Percentiles rank a stretch among this genome's conserved stretches.
Evolutionary conservation across 2,888 invertebrate genomes (phyloP).

Genomic region (Apamea crenata): DNA sequence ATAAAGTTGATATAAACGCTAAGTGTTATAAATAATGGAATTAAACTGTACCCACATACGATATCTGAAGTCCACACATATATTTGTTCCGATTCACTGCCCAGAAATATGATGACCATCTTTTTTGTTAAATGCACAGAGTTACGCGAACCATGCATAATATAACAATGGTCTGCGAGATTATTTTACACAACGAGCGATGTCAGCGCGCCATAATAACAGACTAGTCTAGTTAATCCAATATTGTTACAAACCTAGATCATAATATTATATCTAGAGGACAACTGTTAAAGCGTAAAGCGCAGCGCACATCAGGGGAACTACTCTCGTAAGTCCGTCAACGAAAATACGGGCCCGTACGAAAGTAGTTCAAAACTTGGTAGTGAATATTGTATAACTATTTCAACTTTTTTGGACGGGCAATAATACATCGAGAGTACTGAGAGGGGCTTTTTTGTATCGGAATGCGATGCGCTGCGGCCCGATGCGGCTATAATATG

Average conservation of each 20-base stretch:
- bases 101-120: neutral
- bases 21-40: neutral
- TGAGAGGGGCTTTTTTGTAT: neutral
- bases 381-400: neutral
- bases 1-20: neutral
- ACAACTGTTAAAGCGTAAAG: neutral
- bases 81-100: neutral
- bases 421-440: too few species aligned
- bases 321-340: neutral
- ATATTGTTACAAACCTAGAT: neutral
- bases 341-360: neutral
- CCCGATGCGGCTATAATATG: neutral
- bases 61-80: neutral
- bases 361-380: neutral
- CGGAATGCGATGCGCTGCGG: too few species aligned
- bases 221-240: conserved; percentile 1
- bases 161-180: neutral
- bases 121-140: neutral
- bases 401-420: too few species aligned
- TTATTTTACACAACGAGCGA: conserved; percentile 1
- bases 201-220: neutral
- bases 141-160: neutral
- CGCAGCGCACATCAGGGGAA: neutral
- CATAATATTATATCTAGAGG: conserved; percentile 6
- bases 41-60: conserved; percentile 25